Evolutionary conservation across 2,797 vertebrate species (phyloP), one percentile per base, ranked within the genome.

Genomic region (Danionella dracula): DNA sequence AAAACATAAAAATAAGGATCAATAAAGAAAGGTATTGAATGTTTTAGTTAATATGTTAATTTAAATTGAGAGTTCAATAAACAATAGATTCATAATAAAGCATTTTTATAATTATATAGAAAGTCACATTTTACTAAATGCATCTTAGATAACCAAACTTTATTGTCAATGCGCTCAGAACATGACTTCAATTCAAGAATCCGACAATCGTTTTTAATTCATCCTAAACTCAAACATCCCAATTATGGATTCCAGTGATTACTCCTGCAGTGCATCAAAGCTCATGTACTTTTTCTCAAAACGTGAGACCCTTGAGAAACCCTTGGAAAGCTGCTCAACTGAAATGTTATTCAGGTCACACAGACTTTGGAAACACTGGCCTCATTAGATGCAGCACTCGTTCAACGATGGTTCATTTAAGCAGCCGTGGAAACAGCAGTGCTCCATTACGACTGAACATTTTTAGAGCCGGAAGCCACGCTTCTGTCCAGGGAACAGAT

Each of bases 331-430:
- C 51, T 38, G 32, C 32, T 31, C 15, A 21, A 40, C 13, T 46
- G 16, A 48, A 40, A 15, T 48, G 53, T 38, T 66, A 13, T 23
- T 23, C 8, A 15, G 45, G 40, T 66, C 65, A 67, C 4, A 49
- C 49, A 48, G 65, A n/a, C 15, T 44, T n/a, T 17, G 35, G 54
- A 56, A 32, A 20, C 27, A 61, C 59, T 8, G 35, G 11, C 50
- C 61, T 73, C 48, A 54, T 56, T 41, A 64, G 59, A 44, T 29
- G 10, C 29, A 69, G 50, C 51, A 27, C 15, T 77, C 66, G 70
- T 66, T 16, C 66, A 70, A 68, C 16, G 53, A 66, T 2, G 50
- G 55, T 62, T 72, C 42, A n/a, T 62, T 75, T 67, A 56, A 51
- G 27, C 38, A 56, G 17, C n/a, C 13, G 9, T 46, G 37, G 29